Evolutionary conservation across 1,140 invertebrate species (phyloP).

Genomic region (Gryllus bimaculatus): DNA sequence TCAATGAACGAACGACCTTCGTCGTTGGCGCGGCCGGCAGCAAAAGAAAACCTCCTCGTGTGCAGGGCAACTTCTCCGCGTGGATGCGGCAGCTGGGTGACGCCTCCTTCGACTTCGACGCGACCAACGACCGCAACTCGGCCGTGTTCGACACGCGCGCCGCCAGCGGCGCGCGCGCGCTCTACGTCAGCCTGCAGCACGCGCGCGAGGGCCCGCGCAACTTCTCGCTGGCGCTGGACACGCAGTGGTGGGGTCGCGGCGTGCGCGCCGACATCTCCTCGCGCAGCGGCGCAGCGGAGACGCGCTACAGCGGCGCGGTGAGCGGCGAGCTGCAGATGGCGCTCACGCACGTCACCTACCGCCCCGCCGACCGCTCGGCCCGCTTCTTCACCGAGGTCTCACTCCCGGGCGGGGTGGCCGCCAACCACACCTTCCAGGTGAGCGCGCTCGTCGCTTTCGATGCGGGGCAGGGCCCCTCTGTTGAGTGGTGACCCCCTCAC

Average conservation of each 20-base stretch:
- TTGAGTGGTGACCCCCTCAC: no score
- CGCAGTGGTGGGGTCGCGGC: neutral
- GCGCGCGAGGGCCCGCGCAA: neutral
- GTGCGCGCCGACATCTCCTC: neutral
- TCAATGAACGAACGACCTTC: no score
- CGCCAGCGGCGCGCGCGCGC: neutral
- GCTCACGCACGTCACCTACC: neutral
- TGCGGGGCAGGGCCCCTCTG: no score
- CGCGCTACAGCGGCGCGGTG: neutral
- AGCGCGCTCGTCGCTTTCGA: neutral
- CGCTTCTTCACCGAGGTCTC: neutral
- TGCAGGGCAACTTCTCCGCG: no score
- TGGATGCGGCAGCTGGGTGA: no score
- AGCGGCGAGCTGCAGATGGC: neutral
- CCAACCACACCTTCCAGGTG: neutral
- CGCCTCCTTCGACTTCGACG: no score
- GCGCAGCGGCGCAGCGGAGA: neutral
- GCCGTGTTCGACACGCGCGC: neutral
- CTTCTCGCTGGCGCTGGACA: neutral
- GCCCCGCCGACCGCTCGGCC: neutral
- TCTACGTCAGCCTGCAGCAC: neutral
- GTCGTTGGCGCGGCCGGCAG: no score
- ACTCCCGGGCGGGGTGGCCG: neutral
- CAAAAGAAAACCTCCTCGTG: no score
- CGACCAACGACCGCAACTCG: no score